Percentiles rank a stretch among this genome's conserved stretches.
Evolutionary conservation across 2,113 vertebrate species (phyloP).

Genomic region (Uria lomvia): DNA sequence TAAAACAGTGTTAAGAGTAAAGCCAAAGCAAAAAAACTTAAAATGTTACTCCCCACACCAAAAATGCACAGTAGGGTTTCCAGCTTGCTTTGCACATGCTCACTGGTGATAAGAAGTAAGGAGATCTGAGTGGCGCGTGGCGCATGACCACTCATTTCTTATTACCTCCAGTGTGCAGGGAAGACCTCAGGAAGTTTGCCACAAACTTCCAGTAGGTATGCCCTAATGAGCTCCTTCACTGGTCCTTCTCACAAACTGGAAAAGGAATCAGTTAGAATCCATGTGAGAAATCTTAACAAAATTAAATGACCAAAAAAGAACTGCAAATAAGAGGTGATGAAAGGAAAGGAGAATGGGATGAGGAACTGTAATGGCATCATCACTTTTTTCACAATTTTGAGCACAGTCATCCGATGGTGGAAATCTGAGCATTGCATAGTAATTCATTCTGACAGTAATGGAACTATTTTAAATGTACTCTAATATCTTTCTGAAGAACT

Average conservation of each 20-base stretch:
- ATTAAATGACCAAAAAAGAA: not conserved
- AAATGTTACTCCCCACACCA: not conserved
- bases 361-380: not conserved
- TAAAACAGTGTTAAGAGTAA: not conserved
- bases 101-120: not conserved
- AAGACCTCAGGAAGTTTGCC: not conserved
- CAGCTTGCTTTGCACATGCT: not conserved
- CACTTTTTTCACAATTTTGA: not conserved
- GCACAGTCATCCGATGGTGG: rapidly evolving
- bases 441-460: not conserved
- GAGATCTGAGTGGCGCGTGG: not conserved
- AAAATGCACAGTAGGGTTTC: not conserved
- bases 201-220: not conserved
- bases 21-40: not conserved
- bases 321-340: not conserved
- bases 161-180: not conserved
- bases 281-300: not conserved
- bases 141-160: not conserved
- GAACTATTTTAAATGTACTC: not conserved
- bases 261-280: not conserved
- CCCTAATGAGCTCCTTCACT: not conserved
- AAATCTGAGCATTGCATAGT: not conserved
- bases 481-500: not conserved
- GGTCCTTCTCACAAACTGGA: not conserved
- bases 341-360: not conserved